phyloP scores from a whole-genome alignment of 2,113 vertebrate species.

The Poeciliopsis occidentalis region DNA sequence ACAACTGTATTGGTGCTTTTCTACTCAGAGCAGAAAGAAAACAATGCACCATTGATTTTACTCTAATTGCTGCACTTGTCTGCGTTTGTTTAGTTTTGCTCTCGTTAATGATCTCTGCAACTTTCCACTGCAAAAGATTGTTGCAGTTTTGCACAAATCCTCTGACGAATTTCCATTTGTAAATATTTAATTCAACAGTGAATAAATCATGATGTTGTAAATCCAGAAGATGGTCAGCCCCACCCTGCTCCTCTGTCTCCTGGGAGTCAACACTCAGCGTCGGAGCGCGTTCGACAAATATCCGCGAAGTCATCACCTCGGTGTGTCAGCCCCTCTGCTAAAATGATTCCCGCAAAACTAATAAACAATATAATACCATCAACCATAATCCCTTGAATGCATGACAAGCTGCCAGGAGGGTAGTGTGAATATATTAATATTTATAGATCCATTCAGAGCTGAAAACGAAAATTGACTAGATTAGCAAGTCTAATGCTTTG shows the following conservation, averaged over 20 bases:
- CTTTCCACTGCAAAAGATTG: background rate
- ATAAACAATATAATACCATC: constrained; percentile 62
- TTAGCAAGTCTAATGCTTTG: constrained; percentile 74
- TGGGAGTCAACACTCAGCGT: background rate
- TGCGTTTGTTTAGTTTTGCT: background rate
- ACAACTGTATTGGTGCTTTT: constrained; percentile 1
- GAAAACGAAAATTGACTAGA: constrained; percentile 58
- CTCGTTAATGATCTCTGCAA: constrained; percentile 9
- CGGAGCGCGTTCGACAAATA: constrained; percentile 6
- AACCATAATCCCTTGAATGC: constrained; percentile 43
- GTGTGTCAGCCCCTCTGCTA: constrained; percentile 50
- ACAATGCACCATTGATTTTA: constrained; percentile 71
- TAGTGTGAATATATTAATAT: constrained; percentile 66
- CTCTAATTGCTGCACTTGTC: constrained; percentile 61
- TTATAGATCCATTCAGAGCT: constrained; percentile 65
- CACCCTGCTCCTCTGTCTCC: background rate
- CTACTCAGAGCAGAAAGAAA: constrained; percentile 53
- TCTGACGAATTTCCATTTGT: background rate
- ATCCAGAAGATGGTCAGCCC: constrained; percentile 16
- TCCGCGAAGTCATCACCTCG: constrained; percentile 52
- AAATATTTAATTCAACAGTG: constrained; percentile 11
- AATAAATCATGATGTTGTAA: constrained; percentile 6
- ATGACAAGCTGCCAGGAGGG: constrained; percentile 53
- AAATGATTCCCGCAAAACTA: constrained; percentile 60
- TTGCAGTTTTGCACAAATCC: too few species aligned